Conservation (phyloP, 1,140 invertebrate species). For the Drosophila littoralis region DNA sequence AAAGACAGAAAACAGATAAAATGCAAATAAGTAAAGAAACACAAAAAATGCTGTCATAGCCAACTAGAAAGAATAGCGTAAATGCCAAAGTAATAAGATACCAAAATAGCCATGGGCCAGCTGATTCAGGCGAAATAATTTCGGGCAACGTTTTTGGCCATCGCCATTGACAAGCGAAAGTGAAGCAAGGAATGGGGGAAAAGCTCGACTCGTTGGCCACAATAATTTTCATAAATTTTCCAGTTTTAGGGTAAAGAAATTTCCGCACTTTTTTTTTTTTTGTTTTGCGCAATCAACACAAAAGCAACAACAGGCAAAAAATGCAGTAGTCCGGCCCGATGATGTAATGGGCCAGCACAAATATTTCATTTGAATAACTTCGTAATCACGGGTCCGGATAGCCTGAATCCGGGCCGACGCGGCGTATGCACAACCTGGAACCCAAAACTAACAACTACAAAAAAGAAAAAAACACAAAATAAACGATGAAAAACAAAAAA, state of each 20-base stretch:
- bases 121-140: constrained; percentile 46
- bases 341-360: constrained; percentile 74
- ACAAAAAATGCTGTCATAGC: constrained; percentile 11
- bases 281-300: constrained; percentile 21
- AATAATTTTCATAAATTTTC: constrained; percentile 81
- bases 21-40: constrained; percentile 54
- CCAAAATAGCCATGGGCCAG: constrained; percentile 41
- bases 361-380: constrained; percentile 79
- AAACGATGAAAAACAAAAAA: constrained; percentile 26
- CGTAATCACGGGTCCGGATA: constrained; percentile 59
- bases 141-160: constrained; percentile 17
- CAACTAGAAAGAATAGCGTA: constrained; percentile 6
- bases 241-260: constrained; percentile 55
- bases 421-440: constrained; percentile 68
- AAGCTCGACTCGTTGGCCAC: constrained; percentile 24
- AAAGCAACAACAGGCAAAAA: constrained; percentile 20
- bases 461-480: constrained; percentile 13
- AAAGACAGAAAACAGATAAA: constrained; percentile 55
- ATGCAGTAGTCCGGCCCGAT: constrained; percentile 47
- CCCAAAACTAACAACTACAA: constrained; percentile 24
- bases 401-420: constrained; percentile 28
- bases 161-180: constrained; percentile 52
- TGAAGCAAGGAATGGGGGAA: constrained; percentile 34
- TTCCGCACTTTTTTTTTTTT: constrained; percentile 60
- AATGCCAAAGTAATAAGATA: constrained; percentile 31